Evolutionary conservation across 2,888 invertebrate species (phyloP).

Genomic region (Hydroisotoma schaefferi): DNA sequence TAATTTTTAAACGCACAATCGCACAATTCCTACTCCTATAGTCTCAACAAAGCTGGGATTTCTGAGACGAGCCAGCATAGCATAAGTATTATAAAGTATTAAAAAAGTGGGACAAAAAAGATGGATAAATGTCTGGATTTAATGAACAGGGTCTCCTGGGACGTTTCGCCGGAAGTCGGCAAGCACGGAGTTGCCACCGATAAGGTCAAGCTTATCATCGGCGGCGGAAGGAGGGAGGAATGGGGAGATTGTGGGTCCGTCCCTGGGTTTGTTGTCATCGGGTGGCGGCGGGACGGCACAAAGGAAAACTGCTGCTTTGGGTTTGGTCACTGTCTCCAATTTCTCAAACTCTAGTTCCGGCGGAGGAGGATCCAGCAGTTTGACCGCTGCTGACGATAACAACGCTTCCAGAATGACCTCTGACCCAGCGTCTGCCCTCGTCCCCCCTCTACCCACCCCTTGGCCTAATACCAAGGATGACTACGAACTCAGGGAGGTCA

Average conservation of each 20-base stretch:
- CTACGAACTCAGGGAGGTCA: constrained; percentile 89
- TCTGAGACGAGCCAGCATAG: too few relatives aligned
- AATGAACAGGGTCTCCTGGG: constrained; percentile 56
- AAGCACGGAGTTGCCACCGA: constrained; percentile 48
- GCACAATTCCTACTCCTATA: too few relatives aligned
- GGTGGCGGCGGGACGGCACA: constrained; percentile 40
- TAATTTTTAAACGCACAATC: too few relatives aligned
- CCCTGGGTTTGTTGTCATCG: constrained; percentile 16
- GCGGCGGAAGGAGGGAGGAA: not conserved
- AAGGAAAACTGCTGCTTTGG: constrained; percentile 40
- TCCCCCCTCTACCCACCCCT: constrained; percentile 50
- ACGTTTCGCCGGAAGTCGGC: constrained; percentile 60
- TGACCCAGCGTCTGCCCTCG: constrained; percentile 41
- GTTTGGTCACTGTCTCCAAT: constrained; percentile 39
- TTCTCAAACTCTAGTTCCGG: constrained; percentile 13
- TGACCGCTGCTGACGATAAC: not conserved
- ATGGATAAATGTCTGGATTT: constrained; percentile 47
- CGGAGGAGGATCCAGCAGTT: constrained; percentile 5
- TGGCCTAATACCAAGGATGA: constrained; percentile 91
- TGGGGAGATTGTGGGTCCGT: not conserved
- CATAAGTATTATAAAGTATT: too few relatives aligned
- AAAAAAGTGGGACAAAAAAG: too few relatives aligned
- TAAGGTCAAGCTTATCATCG: constrained; percentile 15
- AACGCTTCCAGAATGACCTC: constrained; percentile 39
- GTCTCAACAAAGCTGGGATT: too few relatives aligned